phyloP scores from a whole-genome alignment of 2,888 invertebrate species.

The Pyrrhosoma nymphula region DNA sequence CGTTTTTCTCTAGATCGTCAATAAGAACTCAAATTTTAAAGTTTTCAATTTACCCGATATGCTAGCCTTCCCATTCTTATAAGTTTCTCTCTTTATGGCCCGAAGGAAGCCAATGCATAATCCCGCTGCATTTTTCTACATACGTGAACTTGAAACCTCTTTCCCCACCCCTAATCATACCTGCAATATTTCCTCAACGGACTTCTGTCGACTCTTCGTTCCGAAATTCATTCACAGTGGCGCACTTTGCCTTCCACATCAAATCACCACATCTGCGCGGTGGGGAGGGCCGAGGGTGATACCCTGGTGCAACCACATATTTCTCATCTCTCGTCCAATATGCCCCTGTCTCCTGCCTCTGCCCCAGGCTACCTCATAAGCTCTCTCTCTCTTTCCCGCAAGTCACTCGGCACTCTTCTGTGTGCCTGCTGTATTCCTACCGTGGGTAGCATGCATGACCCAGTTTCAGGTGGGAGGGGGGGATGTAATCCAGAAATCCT shows the following conservation, averaged over 20 bases:
- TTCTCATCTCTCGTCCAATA: not conserved
- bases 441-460: not conserved
- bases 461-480: not conserved
- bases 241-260: slow-evolving; percentile 4
- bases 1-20: too few relatives aligned
- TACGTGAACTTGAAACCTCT: not conserved
- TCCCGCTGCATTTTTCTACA: not conserved
- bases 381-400: not conserved
- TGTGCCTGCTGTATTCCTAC: too few relatives aligned
- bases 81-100: not conserved
- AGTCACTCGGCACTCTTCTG: not conserved
- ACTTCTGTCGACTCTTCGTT: not conserved
- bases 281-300: not conserved
- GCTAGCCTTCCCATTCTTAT: not conserved
- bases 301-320: not conserved
- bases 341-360: not conserved
- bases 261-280: not conserved
- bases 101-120: not conserved
- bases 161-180: not conserved
- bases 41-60: not conserved
- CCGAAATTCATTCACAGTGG: not conserved
- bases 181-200: not conserved
- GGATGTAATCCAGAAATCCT: not conserved
- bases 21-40: too few relatives aligned
- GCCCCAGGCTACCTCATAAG: not conserved